Base-by-base conservation (phyloP, 2,797 vertebrate genomes). In the Sciurus carolinensis region DNA sequence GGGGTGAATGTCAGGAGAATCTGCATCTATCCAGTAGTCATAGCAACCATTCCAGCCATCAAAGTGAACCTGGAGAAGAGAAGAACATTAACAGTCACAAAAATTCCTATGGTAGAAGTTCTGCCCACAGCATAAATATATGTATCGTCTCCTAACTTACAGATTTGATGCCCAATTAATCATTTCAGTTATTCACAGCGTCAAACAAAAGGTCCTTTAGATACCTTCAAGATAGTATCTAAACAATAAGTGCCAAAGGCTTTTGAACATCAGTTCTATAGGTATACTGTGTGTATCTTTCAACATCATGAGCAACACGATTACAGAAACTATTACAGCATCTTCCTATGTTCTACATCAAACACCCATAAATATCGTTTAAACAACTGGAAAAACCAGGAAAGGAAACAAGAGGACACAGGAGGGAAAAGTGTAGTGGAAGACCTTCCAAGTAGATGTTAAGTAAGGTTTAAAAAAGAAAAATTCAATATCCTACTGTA, bases 41-140 rank as follows among this genome's bases (percentile, higher is more conserved):
- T 99, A 99, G 96, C 99, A 98, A 89, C 98, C 98, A 64, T 98
- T 99, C 99, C 99, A 99, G 97, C 99, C 99, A 95, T 99, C 99
- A 97, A 99, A 99, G 98, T 99, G 99, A 75, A 99, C 97, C 99
- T 99, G 94, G 81, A 96, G 91, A 50, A 72, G 39, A 95, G 94
- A 94, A 44, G 11, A 42, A 96, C 95, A 91, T 90, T 36, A 93
- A 47, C 13, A 64, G 62, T 93, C 7, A 96, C 15, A n/a, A 96
- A 97, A 87, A 52, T 52, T 87, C 11, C 20, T 24, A 3, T 2
- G 39, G 71, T 42, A 80, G n/a, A 59, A 57, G 33, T 79, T 90
- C 50, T 69, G 39, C 15, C 67, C 86, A 75, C 26, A 30, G 62
- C n/a, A 82, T 66, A 66, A 36, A 1, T 75, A 66, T 47, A 57